Evolutionary conservation across 1,140 invertebrate genomes (phyloP).

Genomic region (Drosophila carrolli): DNA sequence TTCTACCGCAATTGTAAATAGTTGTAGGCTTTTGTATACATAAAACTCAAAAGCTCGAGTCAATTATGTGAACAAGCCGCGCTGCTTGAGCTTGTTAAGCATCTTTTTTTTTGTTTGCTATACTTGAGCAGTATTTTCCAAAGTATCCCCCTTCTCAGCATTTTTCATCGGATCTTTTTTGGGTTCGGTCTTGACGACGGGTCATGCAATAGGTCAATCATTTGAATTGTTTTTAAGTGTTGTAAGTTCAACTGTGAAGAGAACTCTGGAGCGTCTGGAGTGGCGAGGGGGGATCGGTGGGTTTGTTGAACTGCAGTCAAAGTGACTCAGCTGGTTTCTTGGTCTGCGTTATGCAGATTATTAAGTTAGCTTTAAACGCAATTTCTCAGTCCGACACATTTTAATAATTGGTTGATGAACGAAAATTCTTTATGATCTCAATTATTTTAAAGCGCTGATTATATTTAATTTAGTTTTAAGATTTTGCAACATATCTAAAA

Average conservation of each 20-base stretch:
- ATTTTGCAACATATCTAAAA: too few species aligned
- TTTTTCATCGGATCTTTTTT: conserved; percentile 30
- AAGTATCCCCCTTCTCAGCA: conserved; percentile 10
- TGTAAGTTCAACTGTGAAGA: conserved; percentile 57
- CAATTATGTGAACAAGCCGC: conserved; percentile 63
- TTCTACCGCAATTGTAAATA: conserved; percentile 21
- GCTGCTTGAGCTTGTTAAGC: conserved; percentile 75
- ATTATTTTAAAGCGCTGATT: too few species aligned
- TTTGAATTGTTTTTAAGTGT: conserved; percentile 81
- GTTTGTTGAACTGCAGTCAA: conserved; percentile 39
- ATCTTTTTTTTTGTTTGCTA: conserved; percentile 20
- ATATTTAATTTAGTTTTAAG: too few species aligned
- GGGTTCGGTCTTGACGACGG: conserved; percentile 38
- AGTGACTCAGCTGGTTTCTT: conserved; percentile 19
- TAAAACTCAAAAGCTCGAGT: conserved; percentile 63
- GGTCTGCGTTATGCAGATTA: background rate
- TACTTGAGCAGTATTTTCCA: conserved; percentile 13
- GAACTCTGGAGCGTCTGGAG: conserved; percentile 5
- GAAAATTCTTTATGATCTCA: too few species aligned
- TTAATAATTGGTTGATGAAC: too few species aligned
- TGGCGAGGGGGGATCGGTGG: background rate
- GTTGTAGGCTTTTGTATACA: conserved; percentile 14
- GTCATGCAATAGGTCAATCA: conserved; percentile 78
- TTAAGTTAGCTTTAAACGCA: background rate
- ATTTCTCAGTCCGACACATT: background rate